Percentiles rank a stretch among this genome's conserved stretches.
phyloP scores from a whole-genome alignment of 1,140 invertebrate genomes.

The Drosophila quadrilineata region DNA sequence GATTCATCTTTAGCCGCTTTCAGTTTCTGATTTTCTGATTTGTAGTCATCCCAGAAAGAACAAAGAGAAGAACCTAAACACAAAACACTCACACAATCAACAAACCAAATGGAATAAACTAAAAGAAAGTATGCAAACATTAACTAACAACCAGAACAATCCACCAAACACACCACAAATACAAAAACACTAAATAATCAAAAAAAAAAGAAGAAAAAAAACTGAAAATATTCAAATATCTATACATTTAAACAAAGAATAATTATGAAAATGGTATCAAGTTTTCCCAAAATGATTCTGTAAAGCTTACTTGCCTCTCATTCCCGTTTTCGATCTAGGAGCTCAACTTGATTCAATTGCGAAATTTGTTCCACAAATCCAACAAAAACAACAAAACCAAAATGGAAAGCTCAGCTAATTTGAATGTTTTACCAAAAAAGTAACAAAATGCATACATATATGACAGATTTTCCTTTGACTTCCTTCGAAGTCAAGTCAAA shows the following conservation, averaged over 20 bases:
- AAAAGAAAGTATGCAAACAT: conserved; percentile 79
- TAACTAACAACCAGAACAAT: conserved; percentile 75
- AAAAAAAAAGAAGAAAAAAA: conserved; percentile 37
- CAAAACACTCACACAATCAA: conserved; percentile 39
- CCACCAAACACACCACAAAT: conserved; percentile 63
- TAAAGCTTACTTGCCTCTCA: conserved; percentile 81
- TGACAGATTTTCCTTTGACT: conserved; percentile 61
- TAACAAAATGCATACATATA: conserved; percentile 45
- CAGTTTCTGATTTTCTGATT: no score
- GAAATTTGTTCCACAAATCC: conserved; percentile 80
- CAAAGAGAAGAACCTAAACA: conserved; percentile 47
- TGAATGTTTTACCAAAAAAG: conserved; percentile 80
- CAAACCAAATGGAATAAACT: conserved; percentile 64
- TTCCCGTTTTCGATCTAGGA: conserved; percentile 81
- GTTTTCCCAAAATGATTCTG: conserved; percentile 81
- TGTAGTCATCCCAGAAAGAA: conserved; percentile 58
- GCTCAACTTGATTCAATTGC: conserved; percentile 81
- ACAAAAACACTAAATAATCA: conserved; percentile 51
- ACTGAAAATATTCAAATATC: conserved; percentile 20
- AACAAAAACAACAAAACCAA: conserved; percentile 18
- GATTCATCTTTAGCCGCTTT: conserved; percentile 42
- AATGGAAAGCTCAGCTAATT: conserved; percentile 32
- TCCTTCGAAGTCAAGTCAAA: conserved; percentile 47
- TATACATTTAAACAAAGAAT: conserved; percentile 43
- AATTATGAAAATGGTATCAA: conserved; percentile 75